Evolutionary conservation across 2,113 vertebrate genomes (phyloP).

Genomic region (Paedocypris sp.): DNA sequence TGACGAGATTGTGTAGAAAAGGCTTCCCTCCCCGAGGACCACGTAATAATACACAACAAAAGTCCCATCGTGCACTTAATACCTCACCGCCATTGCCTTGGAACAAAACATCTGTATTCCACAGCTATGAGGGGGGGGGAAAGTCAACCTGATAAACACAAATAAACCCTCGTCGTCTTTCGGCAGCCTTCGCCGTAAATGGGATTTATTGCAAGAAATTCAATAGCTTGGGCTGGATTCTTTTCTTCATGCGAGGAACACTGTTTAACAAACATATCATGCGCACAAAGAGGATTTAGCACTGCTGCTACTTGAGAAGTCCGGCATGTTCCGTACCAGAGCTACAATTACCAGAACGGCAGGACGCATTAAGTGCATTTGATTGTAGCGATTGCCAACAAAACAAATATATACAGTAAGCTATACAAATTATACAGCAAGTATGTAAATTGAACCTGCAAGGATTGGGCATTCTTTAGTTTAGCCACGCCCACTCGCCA

Average conservation of each 20-base stretch:
- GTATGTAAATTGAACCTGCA: too few relatives aligned
- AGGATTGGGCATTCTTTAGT: too few relatives aligned
- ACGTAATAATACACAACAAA: slow-evolving; percentile 13
- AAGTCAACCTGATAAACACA: slow-evolving; percentile 8
- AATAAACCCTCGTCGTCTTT: slow-evolving; percentile 8
- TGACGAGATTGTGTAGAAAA: not conserved
- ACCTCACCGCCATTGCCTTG: slow-evolving; percentile 8
- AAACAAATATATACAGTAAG: too few relatives aligned
- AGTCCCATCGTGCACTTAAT: slow-evolving; percentile 6
- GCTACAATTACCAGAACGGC: too few relatives aligned
- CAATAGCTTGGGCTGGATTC: not conserved
- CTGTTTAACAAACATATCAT: too few relatives aligned
- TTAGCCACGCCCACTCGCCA: too few relatives aligned
- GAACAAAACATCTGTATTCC: slow-evolving; percentile 4
- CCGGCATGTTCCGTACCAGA: not conserved
- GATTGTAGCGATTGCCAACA: too few relatives aligned
- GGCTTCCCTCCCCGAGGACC: not conserved
- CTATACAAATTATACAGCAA: too few relatives aligned
- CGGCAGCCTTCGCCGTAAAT: not conserved
- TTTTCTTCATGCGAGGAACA: not conserved
- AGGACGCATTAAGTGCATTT: too few relatives aligned
- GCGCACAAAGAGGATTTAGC: not conserved
- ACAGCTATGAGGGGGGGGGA: not conserved
- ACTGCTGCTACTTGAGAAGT: not conserved
- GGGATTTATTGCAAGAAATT: not conserved